Evolutionary conservation across 2,113 vertebrate species (phyloP).

Genomic region (Maccullochella peelii): DNA sequence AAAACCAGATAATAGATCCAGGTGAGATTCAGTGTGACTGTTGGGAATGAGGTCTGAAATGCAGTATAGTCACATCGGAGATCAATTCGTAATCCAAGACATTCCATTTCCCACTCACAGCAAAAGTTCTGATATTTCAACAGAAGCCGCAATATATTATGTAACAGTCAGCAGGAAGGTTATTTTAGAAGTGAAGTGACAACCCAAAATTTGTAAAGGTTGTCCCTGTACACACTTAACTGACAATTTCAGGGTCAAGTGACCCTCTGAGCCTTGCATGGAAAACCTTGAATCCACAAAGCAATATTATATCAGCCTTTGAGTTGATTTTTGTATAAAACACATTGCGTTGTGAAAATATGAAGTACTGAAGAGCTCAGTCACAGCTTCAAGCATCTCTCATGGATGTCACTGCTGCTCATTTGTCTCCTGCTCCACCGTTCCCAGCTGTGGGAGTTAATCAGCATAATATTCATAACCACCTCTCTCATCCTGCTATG

Average conservation of each 20-base stretch:
- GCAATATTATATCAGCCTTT: background rate
- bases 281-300: slow-evolving; percentile 1
- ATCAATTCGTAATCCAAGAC: slow-evolving; percentile 20
- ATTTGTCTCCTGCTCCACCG: slow-evolving; percentile 5
- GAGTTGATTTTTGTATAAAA: background rate
- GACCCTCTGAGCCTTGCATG: background rate
- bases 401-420: slow-evolving; percentile 22
- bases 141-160: background rate
- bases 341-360: background rate
- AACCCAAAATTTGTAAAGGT: background rate
- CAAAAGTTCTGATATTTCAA: slow-evolving; percentile 13
- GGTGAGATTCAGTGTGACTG: slow-evolving; percentile 34
- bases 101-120: slow-evolving; percentile 19
- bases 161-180: background rate
- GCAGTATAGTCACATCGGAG: slow-evolving; percentile 3
- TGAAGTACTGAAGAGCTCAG: background rate
- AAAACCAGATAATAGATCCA: slow-evolving; percentile 43
- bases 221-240: background rate
- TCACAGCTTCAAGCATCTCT: slow-evolving; percentile 23
- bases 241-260: background rate
- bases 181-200: slow-evolving; percentile 4
- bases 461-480: slow-evolving; percentile 56
- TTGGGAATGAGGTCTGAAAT: slow-evolving; percentile 26
- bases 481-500: slow-evolving; percentile 23
- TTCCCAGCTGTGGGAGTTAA: slow-evolving; percentile 54